These are phyloP conservation scores for Zingel zingel DNA, from an alignment of 2,113 vertebrate species.

Conservation along the genomic window DNA sequence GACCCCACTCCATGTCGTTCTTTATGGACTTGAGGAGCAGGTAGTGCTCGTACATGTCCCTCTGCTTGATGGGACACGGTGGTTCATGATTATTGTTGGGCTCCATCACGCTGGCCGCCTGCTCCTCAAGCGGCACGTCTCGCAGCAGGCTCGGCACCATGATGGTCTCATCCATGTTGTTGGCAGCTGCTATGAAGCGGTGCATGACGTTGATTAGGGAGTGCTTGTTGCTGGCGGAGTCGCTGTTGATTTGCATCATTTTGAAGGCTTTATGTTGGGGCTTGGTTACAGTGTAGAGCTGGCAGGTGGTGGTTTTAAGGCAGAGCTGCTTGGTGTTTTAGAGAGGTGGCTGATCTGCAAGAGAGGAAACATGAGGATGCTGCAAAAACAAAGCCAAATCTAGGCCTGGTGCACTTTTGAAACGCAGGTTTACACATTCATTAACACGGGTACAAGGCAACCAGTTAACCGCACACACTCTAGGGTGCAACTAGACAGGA, in stretches of 20 bases:
- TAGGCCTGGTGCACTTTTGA: background rate
- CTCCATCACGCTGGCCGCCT: slow-evolving; percentile 45
- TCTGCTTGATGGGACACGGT: slow-evolving; percentile 77
- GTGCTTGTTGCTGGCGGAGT: slow-evolving; percentile 83
- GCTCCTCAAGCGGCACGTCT: slow-evolving; percentile 85
- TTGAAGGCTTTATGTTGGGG: slow-evolving; percentile 52
- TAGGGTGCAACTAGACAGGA: background rate
- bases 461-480: background rate
- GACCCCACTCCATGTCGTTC: slow-evolving; percentile 88
- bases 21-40: slow-evolving; percentile 87
- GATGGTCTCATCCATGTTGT: slow-evolving; percentile 89
- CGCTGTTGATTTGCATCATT: slow-evolving; percentile 85
- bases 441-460: background rate
- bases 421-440: background rate
- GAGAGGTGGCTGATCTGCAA: slow-evolving; percentile 52
- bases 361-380: slow-evolving; percentile 24
- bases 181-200: slow-evolving; percentile 86
- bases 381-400: background rate
- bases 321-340: slow-evolving; percentile 12
- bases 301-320: slow-evolving; percentile 52
- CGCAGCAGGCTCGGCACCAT: slow-evolving; percentile 87
- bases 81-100: slow-evolving; percentile 65
- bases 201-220: slow-evolving; percentile 88
- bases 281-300: slow-evolving; percentile 29
- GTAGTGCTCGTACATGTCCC: slow-evolving; percentile 88